Evolutionary conservation across 2,888 invertebrate genomes (phyloP).

Genomic region (Cacoxenus indagator): DNA sequence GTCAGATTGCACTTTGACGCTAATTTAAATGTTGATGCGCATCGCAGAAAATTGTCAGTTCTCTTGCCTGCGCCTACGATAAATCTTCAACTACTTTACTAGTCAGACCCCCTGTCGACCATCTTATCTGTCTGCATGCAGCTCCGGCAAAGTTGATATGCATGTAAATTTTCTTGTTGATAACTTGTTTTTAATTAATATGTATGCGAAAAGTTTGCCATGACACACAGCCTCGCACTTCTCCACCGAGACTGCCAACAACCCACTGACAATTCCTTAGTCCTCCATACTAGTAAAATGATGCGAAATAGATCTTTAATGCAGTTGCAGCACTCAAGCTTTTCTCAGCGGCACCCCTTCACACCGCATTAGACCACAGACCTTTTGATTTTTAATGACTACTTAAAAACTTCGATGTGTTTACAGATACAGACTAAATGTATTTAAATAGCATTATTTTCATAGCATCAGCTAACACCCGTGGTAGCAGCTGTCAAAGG

Average conservation of each 20-base stretch:
- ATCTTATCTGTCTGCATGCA: not conserved
- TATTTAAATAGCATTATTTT: not conserved
- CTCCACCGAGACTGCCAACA: no score
- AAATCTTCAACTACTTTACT: not conserved
- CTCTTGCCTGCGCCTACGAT: no score
- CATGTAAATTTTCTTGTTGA: slow-evolving; percentile 39
- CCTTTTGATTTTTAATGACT: slow-evolving; percentile 13
- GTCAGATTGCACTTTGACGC: not conserved
- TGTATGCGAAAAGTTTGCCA: slow-evolving; percentile 48
- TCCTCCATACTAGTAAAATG: slow-evolving; percentile 34
- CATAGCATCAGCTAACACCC: not conserved
- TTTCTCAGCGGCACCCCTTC: not conserved
- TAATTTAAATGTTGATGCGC: slow-evolving; percentile 1
- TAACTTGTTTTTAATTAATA: slow-evolving; percentile 51
- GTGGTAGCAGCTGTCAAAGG: not conserved
- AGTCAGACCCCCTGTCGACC: not conserved
- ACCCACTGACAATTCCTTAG: not conserved
- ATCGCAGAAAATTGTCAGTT: not conserved
- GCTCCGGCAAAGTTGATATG: slow-evolving; percentile 7
- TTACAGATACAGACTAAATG: not conserved
- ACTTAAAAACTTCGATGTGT: not conserved
- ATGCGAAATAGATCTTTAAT: slow-evolving; percentile 54
- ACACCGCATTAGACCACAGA: not conserved
- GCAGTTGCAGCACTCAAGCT: slow-evolving; percentile 42
- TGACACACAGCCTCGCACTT: no score